Evolutionary conservation across 2,888 invertebrate species (phyloP).

Genomic region (Petrolisthes cinctipes): DNA sequence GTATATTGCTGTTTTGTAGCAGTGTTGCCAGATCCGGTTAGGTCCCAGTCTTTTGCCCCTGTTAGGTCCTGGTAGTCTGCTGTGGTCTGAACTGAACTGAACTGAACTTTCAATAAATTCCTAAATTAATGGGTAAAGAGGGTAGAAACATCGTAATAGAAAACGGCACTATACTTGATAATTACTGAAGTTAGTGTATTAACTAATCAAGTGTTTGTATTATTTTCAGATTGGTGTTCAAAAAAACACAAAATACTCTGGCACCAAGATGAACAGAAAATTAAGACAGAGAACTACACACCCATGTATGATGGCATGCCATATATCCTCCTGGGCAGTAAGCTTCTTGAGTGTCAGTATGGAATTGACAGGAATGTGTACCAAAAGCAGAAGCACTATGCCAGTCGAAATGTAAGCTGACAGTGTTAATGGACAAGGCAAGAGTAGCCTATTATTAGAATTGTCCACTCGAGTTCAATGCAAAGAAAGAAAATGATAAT

Average conservation of each 20-base stretch:
- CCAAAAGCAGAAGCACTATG: constrained; percentile 31
- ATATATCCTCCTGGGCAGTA: constrained; percentile 41
- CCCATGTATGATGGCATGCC: constrained; percentile 38
- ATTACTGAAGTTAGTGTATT: neutral
- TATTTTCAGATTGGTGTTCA: constrained; percentile 36
- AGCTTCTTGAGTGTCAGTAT: constrained; percentile 38
- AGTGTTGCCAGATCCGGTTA: too few species aligned
- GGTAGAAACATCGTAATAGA: too few species aligned
- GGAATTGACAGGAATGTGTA: constrained; percentile 41
- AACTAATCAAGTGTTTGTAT: neutral
- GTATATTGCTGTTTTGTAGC: too few species aligned
- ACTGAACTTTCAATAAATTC: too few species aligned
- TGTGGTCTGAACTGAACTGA: too few species aligned
- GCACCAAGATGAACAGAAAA: constrained; percentile 44
- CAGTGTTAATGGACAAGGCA: neutral
- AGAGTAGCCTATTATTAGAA: neutral
- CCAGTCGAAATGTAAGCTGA: constrained; percentile 29
- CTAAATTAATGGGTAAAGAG: too few species aligned
- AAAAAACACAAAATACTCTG: constrained; percentile 36
- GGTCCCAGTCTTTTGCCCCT: too few species aligned
- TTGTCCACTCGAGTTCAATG: too few species aligned
- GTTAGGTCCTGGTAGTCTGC: too few species aligned
- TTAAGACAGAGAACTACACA: constrained; percentile 29
- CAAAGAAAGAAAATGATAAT: too few species aligned
- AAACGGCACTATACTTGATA: neutral